phyloP scores from a whole-genome alignment of 1,140 invertebrate genomes.

The Phthorimaea operculella region DNA sequence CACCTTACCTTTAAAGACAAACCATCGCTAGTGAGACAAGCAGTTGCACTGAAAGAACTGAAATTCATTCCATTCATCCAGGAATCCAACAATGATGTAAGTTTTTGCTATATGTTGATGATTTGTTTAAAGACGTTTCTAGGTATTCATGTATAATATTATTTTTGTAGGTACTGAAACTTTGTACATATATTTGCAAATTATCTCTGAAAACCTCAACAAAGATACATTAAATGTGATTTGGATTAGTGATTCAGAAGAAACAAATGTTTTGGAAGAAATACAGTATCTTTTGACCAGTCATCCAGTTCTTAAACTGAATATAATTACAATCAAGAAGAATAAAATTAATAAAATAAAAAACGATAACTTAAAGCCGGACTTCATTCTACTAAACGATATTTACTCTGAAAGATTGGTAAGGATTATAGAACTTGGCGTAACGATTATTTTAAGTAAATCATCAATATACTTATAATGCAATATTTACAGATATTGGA shows the following conservation, averaged over 20 bases:
- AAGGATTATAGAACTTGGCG: neutral
- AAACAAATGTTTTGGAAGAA: neutral
- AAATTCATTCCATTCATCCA: no score
- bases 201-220: conserved; percentile 27
- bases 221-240: conserved; percentile 6
- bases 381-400: neutral
- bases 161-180: neutral
- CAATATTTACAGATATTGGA: neutral
- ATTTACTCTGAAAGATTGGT: neutral
- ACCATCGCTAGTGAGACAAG: no score
- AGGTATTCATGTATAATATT: neutral
- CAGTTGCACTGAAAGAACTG: no score
- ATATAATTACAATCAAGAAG: neutral
- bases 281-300: neutral
- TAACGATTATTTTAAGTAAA: neutral
- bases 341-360: neutral
- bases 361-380: neutral
- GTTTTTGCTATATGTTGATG: no score
- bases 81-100: no score
- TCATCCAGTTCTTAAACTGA: neutral
- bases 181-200: conserved; percentile 23
- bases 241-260: neutral
- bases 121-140: no score
- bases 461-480: neutral
- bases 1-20: no score